A percentile compares a stretch with the other conserved stretches of the same genome.
phyloP scores from a whole-genome alignment of 1,140 invertebrate genomes.

The Dreissena rostriformis region DNA sequence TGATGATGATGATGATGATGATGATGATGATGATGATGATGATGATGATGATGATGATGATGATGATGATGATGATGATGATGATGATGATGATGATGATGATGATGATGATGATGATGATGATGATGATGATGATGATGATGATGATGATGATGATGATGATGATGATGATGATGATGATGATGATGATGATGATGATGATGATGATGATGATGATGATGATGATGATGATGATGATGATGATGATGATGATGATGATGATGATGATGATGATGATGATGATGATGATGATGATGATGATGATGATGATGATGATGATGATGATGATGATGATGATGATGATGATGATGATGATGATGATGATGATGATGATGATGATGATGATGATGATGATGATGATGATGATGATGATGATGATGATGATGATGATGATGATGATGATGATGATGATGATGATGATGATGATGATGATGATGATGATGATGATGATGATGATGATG shows the following conservation, averaged over 20 bases:
- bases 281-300: background rate
- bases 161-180: constrained; percentile 2
- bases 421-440: constrained; percentile 14
- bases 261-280: constrained; percentile 5
- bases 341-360: constrained; percentile 11
- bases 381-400: background rate
- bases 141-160: constrained; percentile 2
- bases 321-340: constrained; percentile 7
- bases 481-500: constrained; percentile 10
- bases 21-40: constrained; percentile 2
- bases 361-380: constrained; percentile 18
- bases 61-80: background rate
- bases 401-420: too few species aligned
- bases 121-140: background rate
- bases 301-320: constrained; percentile 19
- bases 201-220: too few species aligned
- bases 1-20: background rate
- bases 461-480: constrained; percentile 11
- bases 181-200: background rate
- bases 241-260: too few species aligned
- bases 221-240: too few species aligned
- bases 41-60: constrained; percentile 2
- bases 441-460: constrained; percentile 17
- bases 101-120: constrained; percentile 2
- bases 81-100: constrained; percentile 2